A percentile compares a stretch with the other conserved stretches of the same genome.
Evolutionary conservation across 2,888 invertebrate genomes (phyloP).

Genomic region (Syrista parreyssii): DNA sequence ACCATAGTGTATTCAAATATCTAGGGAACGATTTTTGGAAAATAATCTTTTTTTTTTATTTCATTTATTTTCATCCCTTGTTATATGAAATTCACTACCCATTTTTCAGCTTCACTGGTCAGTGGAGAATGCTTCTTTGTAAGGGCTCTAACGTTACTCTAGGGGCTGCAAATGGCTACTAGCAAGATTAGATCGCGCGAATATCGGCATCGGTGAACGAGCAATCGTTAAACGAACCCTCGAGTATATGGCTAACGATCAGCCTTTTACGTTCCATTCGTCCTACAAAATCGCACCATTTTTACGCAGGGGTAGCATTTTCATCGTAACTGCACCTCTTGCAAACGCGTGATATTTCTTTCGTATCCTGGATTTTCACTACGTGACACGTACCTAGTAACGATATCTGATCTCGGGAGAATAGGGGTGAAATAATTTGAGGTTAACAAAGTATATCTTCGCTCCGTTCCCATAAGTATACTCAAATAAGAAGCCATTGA

Average conservation of each 20-base stretch:
- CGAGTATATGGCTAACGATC: conserved; percentile 17
- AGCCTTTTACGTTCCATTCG: not conserved
- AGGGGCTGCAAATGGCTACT: not conserved
- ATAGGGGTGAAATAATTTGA: not conserved
- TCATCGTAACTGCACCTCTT: not conserved
- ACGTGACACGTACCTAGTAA: not conserved
- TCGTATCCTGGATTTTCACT: not conserved
- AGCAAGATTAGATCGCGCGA: conserved; percentile 20
- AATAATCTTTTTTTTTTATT: not conserved
- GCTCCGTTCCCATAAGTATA: not conserved
- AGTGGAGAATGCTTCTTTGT: not conserved
- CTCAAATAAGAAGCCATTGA: not conserved
- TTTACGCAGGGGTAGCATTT: not conserved
- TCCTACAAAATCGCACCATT: not conserved
- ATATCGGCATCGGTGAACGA: conserved; percentile 15
- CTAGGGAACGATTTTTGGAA: not conserved
- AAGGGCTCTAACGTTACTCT: not conserved
- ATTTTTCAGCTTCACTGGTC: not conserved
- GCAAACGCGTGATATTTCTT: not conserved
- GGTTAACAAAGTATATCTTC: not conserved
- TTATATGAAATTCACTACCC: not conserved
- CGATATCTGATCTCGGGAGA: not conserved
- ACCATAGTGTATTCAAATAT: not conserved
- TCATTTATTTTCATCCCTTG: not conserved
- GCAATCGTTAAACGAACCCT: conserved; percentile 5